phyloP scores from a whole-genome alignment of 2,113 vertebrate species.

The Megalops atlanticus region DNA sequence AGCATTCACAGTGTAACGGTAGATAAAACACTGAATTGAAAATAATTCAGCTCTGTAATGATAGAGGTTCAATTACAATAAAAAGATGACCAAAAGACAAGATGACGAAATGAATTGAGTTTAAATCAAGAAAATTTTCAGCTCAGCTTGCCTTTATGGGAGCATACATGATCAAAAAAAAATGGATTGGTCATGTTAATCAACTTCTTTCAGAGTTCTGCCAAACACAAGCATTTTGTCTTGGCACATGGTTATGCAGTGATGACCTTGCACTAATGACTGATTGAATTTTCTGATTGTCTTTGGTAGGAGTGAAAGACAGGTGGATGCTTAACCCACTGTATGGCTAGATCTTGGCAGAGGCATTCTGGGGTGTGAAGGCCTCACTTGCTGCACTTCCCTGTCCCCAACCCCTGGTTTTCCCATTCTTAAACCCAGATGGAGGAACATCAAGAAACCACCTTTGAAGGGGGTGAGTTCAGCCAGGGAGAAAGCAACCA shows the following conservation, averaged over 20 bases:
- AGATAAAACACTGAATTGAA: too few relatives aligned
- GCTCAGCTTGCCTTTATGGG: background rate
- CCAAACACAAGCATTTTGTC: too few relatives aligned
- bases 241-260: background rate
- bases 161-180: background rate
- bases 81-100: too few relatives aligned
- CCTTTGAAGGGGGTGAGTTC: background rate
- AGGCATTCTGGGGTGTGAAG: background rate
- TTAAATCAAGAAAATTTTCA: too few relatives aligned
- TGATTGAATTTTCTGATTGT: background rate
- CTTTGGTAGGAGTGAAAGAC: background rate
- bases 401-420: background rate
- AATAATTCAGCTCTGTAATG: too few relatives aligned
- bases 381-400: background rate
- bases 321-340: background rate
- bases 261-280: background rate
- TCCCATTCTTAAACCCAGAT: background rate
- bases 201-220: too few relatives aligned
- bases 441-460: slow-evolving; percentile 17
- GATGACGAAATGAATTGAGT: too few relatives aligned
- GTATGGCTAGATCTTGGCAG: background rate
- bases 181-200: background rate
- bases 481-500: background rate
- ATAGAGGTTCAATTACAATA: too few relatives aligned
- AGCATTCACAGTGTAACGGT: too few relatives aligned